A percentile compares a stretch with the other conserved stretches of the same genome.
Evolutionary conservation across 2,797 vertebrate species (phyloP).

Genomic region (Triplophysa yarkandensis): DNA sequence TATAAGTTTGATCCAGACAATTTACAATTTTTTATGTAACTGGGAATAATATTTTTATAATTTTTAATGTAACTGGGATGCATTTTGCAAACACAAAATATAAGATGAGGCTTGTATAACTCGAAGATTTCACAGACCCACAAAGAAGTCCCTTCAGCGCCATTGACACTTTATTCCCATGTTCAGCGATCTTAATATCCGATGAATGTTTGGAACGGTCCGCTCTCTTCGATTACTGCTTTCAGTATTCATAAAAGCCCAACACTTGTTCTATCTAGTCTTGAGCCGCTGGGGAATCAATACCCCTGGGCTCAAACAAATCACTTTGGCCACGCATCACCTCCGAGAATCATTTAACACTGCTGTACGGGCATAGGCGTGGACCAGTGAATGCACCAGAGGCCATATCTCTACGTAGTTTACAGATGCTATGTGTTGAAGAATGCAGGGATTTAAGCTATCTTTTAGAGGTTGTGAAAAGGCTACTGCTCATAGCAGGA

Average conservation of each 20-base stretch:
- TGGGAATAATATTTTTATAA: too few relatives aligned
- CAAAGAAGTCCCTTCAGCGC: background rate
- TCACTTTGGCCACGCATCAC: constrained; percentile 36
- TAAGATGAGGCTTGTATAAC: too few relatives aligned
- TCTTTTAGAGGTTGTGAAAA: constrained; percentile 49
- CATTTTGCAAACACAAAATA: too few relatives aligned
- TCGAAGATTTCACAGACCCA: too few relatives aligned
- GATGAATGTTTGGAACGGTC: constrained; percentile 4
- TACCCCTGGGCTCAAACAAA: constrained; percentile 48
- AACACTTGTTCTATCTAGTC: constrained; percentile 53
- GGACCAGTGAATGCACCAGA: constrained; percentile 12
- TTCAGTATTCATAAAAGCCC: constrained; percentile 29
- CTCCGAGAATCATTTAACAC: constrained; percentile 48
- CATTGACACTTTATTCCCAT: background rate
- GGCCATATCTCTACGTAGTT: constrained; percentile 31
- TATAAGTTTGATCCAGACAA: too few relatives aligned
- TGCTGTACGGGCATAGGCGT: constrained; percentile 28
- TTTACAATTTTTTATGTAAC: too few relatives aligned
- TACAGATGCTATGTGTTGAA: constrained; percentile 44
- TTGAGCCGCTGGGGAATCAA: constrained; percentile 46
- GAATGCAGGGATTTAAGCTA: constrained; percentile 35
- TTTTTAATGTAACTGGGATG: too few relatives aligned
- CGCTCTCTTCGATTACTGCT: background rate
- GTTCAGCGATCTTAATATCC: constrained; percentile 5
- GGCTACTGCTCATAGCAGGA: constrained; percentile 29